Percentiles rank a stretch among this genome's conserved stretches.
These are phyloP conservation scores for Agriopis aurantiaria DNA, from an alignment of 2,888 invertebrate genomes.

Conservation along the genomic window DNA sequence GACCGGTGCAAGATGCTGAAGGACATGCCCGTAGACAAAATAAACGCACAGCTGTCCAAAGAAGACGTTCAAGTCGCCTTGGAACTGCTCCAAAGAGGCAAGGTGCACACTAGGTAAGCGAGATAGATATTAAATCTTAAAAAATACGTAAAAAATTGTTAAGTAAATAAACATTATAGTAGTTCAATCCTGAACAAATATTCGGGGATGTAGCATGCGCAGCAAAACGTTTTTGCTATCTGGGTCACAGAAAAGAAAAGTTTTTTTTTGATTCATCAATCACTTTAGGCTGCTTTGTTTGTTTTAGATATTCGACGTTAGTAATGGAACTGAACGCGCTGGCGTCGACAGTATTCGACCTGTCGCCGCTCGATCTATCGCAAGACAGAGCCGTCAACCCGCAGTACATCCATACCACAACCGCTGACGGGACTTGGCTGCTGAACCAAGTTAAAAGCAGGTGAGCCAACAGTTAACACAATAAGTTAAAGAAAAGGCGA, in stretches of 20 bases:
- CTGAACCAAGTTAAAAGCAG: conserved; percentile 87
- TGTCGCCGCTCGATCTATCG: conserved; percentile 88
- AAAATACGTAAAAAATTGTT: no score
- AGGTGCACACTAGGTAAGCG: conserved; percentile 87
- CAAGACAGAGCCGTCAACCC: conserved; percentile 87
- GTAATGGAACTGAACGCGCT: conserved; percentile 88
- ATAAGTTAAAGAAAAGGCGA: no score
- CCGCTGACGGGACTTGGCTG: conserved; percentile 88
- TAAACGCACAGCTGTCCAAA: conserved; percentile 88
- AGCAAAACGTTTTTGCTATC: no score
- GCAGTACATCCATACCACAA: conserved; percentile 85
- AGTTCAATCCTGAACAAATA: no score
- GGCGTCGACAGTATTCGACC: conserved; percentile 87
- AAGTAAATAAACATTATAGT: no score
- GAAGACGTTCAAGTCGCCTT: conserved; percentile 90
- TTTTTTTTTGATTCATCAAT: no score
- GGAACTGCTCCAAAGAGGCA: conserved; percentile 86
- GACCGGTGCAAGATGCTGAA: conserved; percentile 89
- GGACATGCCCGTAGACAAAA: conserved; percentile 86
- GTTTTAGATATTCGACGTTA: conserved; percentile 83
- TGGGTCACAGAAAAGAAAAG: no score
- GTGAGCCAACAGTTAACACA: conserved; percentile 47
- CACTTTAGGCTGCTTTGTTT: no score
- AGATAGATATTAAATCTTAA: not conserved
- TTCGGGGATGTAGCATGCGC: no score